These are phyloP conservation scores for Amblyjoppa proteus DNA, from an alignment of 2,888 invertebrate genomes.

Conservation along the genomic window DNA sequence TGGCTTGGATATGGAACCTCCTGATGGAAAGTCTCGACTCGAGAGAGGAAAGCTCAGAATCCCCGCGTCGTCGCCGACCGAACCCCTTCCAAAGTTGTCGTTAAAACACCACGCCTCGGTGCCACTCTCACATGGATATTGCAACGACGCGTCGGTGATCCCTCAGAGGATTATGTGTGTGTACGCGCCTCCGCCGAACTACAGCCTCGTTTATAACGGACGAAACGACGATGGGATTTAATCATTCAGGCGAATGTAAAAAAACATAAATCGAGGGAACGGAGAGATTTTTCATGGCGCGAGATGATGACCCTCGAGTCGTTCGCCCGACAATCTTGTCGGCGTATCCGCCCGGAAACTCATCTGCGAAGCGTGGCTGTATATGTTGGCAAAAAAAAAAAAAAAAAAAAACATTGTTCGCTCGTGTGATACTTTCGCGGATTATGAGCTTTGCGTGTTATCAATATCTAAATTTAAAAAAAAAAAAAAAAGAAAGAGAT, in stretches of 20 bases:
- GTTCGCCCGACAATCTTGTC: background rate
- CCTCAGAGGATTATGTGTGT: conserved; percentile 20
- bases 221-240: conserved; percentile 5
- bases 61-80: conserved; percentile 33
- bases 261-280: background rate
- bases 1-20: conserved; percentile 2
- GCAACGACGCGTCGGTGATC: conserved; percentile 5
- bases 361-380: background rate
- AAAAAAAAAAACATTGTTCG: background rate
- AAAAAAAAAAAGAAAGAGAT: too few species aligned
- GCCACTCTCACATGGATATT: conserved; percentile 29
- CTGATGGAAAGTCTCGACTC: background rate
- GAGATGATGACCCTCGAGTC: background rate
- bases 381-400: background rate
- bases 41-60: conserved; percentile 19
- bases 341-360: background rate
- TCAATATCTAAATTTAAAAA: too few species aligned
- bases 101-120: conserved; percentile 36
- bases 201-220: conserved; percentile 13
- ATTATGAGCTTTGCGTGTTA: background rate
- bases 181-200: background rate
- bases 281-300: background rate
- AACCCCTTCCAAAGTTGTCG: conserved; percentile 43
- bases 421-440: background rate
- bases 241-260: background rate